phyloP scores from a whole-genome alignment of 2,113 vertebrate genomes.

The Dermatemys mawii region DNA sequence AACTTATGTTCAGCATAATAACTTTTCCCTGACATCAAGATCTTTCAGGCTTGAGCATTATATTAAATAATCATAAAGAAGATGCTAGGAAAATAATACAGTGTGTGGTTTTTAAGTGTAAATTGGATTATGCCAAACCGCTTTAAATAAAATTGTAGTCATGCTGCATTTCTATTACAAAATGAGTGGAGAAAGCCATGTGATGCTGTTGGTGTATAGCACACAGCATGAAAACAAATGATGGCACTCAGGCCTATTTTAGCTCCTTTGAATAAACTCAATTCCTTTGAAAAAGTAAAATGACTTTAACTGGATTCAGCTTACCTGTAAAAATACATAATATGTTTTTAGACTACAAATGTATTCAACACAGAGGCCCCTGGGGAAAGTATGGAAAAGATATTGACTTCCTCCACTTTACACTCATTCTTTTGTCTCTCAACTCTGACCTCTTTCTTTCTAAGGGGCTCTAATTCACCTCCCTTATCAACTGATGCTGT shows the following conservation, averaged over 20 bases:
- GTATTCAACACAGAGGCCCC: not conserved
- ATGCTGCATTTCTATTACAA: not conserved
- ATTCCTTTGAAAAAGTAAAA: not conserved
- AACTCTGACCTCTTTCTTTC: not conserved
- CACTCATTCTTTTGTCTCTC: not conserved
- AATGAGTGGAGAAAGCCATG: not conserved
- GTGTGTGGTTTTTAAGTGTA: not conserved
- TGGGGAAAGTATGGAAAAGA: not conserved
- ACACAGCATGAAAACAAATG: not conserved
- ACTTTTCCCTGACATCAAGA: fast-evolving
- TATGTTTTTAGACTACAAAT: not conserved
- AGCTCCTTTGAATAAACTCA: not conserved
- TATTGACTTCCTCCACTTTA: not conserved
- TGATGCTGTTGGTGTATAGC: not conserved
- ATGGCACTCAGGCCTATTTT: not conserved
- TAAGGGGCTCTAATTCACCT: not conserved
- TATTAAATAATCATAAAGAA: too few relatives aligned
- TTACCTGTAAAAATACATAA: fast-evolving
- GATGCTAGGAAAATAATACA: fast-evolving
- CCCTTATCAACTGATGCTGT: not conserved
- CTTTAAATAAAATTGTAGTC: not conserved
- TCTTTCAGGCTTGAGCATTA: fast-evolving
- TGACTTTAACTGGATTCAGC: not conserved
- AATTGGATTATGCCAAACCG: too few relatives aligned
- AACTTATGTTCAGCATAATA: not conserved